Evolutionary conservation across 2,113 vertebrate species (phyloP), one percentile per base, ranked within the genome.

Genomic region (Indicator indicator): DNA sequence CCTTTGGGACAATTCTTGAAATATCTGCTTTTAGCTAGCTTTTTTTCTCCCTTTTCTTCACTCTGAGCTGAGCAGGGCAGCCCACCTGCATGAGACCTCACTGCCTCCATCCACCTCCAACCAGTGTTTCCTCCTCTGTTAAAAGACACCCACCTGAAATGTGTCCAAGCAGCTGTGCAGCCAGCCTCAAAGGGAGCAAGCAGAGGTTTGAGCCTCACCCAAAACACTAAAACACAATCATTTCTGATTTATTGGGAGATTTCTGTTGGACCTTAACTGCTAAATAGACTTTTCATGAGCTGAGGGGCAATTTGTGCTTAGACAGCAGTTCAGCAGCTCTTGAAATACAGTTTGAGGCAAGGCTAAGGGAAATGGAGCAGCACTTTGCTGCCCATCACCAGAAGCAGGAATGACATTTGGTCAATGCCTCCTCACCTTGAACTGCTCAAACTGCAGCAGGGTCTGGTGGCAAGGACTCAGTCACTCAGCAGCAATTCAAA

Each of bases 381-480:
- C 12, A 6, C 5, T 84, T 55, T 80, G 33, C 63, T 50, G 33
- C 48, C 27, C 38, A 27, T 28, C 1, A 1, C 9, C 16, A 44
- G 52, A 44, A 74, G 14, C 0, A 1, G 38, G 32, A 33, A 6
- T 16, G 38, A 42, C 23, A 72, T 8, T 10, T 69, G 67, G 38
- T 67, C 32, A 20, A 13, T 14, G 32, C 13, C 33, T 56, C 50
- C 71, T 9, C 32, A 24, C 38, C 50, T 80, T 11, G 5, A 62
- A 0, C 42, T 30, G 65, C 6, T 26, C 64, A 42, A 5, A 18
- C 30, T 30, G 52, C 60, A 56, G 77, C 42, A 58, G 44, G 54
- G 21, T 6, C 32, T 4, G 0, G 46, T 2, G 36, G 6, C 1
- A 9, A 64, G n/a, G 60, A 26, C 48, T 27, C 38, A 1, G 16